phyloP scores from a whole-genome alignment of 2,797 vertebrate species.

The Oreochromis grahami region DNA sequence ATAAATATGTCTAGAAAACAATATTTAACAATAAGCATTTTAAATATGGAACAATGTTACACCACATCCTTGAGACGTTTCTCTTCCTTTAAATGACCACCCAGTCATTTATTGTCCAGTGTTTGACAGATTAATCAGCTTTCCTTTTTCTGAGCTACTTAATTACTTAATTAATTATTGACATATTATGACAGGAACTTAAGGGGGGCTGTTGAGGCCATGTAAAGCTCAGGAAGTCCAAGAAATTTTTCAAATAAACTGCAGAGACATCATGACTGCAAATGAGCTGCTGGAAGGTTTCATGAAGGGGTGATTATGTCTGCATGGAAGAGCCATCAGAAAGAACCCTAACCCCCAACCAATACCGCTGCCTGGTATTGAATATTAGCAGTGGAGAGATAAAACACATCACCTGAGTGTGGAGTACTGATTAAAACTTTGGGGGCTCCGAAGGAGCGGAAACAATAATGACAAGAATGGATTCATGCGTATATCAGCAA shows the following conservation, averaged over 20 bases:
- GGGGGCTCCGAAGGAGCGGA: neutral
- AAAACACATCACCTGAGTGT: neutral
- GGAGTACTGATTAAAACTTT: neutral
- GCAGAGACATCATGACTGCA: neutral
- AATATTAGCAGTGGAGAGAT: neutral
- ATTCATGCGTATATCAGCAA: neutral
- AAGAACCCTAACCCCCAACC: neutral
- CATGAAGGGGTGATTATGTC: neutral
- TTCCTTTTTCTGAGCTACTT: neutral
- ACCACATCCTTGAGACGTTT: neutral
- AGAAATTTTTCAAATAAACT: neutral
- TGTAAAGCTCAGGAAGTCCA: neutral
- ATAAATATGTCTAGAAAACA: neutral
- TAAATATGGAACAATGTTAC: neutral
- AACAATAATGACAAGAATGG: neutral
- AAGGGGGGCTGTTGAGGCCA: neutral
- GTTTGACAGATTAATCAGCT: neutral
- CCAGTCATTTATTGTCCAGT: neutral
- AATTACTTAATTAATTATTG: neutral
- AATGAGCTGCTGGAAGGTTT: neutral
- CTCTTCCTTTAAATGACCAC: neutral
- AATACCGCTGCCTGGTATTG: neutral
- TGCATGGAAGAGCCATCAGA: neutral
- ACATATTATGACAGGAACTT: neutral
- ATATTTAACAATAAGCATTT: neutral